Base-by-base conservation (phyloP, 2,797 vertebrate genomes). In the Enteromius mattozi region DNA sequence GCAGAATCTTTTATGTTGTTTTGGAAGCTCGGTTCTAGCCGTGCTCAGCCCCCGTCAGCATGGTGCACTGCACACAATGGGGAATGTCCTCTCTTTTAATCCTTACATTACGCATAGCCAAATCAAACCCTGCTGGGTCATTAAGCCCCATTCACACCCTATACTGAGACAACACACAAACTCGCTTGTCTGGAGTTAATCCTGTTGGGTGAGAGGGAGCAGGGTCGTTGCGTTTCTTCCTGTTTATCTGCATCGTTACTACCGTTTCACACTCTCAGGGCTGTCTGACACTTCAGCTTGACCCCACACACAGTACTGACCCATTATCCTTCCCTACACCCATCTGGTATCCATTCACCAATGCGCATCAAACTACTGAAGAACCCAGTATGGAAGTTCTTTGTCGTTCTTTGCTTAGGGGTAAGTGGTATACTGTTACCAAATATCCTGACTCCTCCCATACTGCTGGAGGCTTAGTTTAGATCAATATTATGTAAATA, bases 101-200 rank as follows among this genome's bases (percentile, higher is more conserved):
- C 74, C 84, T 75, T 47, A 80, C 74, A 54, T 24, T 63, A 51
- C n/a, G 24, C 33, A 65, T 78, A 27, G 51, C 80, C 47, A 59
- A 80, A 74, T 82, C 56, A 72, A 86, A 81, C 74, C 59, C 45
- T 49, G 69, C 82, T 84, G 84, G 76, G 54, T 84, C 78, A 71
- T 84, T 82, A 81, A 81, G 71, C 69, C 76, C 80, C 69, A 80
- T 87, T 85, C 75, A 87, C 86, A 86, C 84, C 68, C 84, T 51
- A 3, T 30, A 51, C 40, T 70, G 17, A 27, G 19, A 68, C 74
- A 42, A 85, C 33, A 80, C 79, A 72, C 80, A 37, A 30, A n/a
- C 66, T 69, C 54, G 24, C 65, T 84, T 27, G 54, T 77, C 78
- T 63, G 77, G 35, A 54, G 68, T 61, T 88, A 81, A 87, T 87